Conservation (phyloP, 2,888 invertebrate species). For the Clanis bilineata region DNA sequence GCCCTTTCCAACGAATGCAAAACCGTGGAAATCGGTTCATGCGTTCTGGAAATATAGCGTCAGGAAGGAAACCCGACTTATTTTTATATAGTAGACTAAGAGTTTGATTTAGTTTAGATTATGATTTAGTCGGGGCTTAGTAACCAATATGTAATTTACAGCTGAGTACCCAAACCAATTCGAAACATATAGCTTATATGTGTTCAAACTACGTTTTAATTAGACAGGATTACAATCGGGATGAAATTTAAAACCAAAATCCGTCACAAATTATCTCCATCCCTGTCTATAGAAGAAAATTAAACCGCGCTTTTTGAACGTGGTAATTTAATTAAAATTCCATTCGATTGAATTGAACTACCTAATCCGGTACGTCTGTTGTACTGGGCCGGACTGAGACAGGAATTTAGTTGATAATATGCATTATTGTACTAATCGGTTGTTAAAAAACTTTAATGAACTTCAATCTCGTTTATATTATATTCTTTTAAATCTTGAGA, state of each 20-base stretch:
- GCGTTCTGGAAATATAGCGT: too few relatives aligned
- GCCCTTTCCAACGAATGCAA: too few relatives aligned
- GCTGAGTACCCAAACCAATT: neutral
- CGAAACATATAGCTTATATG: neutral
- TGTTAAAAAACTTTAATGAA: too few relatives aligned
- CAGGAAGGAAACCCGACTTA: too few relatives aligned
- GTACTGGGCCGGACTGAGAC: constrained; percentile 32
- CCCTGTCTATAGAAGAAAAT: constrained; percentile 40
- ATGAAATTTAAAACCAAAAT: constrained; percentile 35
- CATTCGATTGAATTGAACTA: constrained; percentile 62
- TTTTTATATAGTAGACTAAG: too few relatives aligned
- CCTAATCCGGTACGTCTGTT: constrained; percentile 55
- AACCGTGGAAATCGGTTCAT: too few relatives aligned
- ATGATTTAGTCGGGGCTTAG: too few relatives aligned
- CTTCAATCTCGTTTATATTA: too few relatives aligned
- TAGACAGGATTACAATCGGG: constrained; percentile 16
- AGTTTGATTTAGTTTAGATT: too few relatives aligned
- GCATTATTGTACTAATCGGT: too few relatives aligned
- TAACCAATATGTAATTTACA: too few relatives aligned
- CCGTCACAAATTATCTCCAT: constrained; percentile 31
- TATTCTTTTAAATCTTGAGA: too few relatives aligned
- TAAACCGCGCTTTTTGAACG: constrained; percentile 38
- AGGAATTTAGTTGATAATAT: neutral
- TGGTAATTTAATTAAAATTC: constrained; percentile 74
- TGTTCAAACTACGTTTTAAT: neutral